Conservation (phyloP, 2,797 vertebrate species). For the Pogoniulus pusillus region DNA sequence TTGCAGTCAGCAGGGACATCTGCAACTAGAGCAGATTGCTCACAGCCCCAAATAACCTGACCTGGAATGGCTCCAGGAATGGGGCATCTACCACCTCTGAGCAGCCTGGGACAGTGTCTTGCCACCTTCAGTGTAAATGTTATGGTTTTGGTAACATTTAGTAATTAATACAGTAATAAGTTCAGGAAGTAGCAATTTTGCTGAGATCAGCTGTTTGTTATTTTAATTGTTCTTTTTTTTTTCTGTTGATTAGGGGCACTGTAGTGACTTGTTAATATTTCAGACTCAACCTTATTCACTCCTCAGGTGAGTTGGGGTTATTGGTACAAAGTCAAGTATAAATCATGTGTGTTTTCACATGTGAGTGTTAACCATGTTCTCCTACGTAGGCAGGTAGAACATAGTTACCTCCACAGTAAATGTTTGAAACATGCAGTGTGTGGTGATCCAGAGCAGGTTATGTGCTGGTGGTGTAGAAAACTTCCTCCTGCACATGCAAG, state of each 20-base stretch:
- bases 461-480: not conserved
- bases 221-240: not conserved
- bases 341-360: not conserved
- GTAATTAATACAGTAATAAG: too few relatives aligned
- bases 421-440: not conserved
- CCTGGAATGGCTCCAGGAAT: too few relatives aligned
- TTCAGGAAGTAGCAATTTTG: not conserved
- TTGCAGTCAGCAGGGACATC: too few relatives aligned
- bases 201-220: not conserved
- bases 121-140: not conserved
- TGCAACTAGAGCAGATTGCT: too few relatives aligned
- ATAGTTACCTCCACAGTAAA: not conserved
- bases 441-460: not conserved
- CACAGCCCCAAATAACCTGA: too few relatives aligned
- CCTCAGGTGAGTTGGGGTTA: slow-evolving; percentile 83
- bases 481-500: not conserved
- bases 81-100: too few relatives aligned
- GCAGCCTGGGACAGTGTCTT: too few relatives aligned
- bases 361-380: not conserved
- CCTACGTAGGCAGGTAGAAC: not conserved
- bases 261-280: slow-evolving; percentile 93
- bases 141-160: not conserved
- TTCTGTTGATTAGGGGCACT: slow-evolving; percentile 76
- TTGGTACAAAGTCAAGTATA: too few relatives aligned
- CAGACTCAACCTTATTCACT: slow-evolving; percentile 91